These are phyloP conservation scores for Dusona sp. DNA, from an alignment of 2,888 invertebrate genomes.

Conservation along the genomic window DNA sequence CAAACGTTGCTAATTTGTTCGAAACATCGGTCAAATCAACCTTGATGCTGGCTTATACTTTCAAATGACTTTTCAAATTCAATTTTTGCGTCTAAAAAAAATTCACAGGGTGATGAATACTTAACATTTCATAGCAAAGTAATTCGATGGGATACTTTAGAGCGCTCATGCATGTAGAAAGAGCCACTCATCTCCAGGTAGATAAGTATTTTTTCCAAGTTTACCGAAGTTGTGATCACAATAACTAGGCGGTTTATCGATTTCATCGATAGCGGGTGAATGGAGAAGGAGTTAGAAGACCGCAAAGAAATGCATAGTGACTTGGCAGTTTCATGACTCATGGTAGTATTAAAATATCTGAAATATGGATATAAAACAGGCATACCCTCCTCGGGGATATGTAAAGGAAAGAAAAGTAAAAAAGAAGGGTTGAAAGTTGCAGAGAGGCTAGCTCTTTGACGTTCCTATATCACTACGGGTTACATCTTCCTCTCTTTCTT, in stretches of 20 bases:
- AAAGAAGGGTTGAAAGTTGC: conserved; percentile 25
- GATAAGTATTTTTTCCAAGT: background rate
- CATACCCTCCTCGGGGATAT: conserved; percentile 2
- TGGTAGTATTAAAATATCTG: conserved; percentile 52
- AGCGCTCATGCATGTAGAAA: background rate
- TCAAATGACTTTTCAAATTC: background rate
- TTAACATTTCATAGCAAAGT: background rate
- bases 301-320: conserved; percentile 2
- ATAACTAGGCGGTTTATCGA: background rate
- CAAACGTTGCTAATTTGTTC: background rate
- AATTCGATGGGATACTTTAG: background rate
- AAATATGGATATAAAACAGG: conserved; percentile 53
- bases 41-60: background rate
- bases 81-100: background rate
- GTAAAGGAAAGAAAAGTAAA: conserved; percentile 12
- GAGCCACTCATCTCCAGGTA: background rate
- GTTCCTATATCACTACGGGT: conserved; percentile 18
- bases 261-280: background rate
- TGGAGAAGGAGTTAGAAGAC: background rate
- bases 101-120: background rate
- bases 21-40: background rate
- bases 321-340: conserved; percentile 41
- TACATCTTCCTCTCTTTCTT: background rate
- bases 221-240: background rate
- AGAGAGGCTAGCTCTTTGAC: conserved; percentile 38